Conservation (phyloP, 2,888 invertebrate species). For the Campaea margaritaria region DNA sequence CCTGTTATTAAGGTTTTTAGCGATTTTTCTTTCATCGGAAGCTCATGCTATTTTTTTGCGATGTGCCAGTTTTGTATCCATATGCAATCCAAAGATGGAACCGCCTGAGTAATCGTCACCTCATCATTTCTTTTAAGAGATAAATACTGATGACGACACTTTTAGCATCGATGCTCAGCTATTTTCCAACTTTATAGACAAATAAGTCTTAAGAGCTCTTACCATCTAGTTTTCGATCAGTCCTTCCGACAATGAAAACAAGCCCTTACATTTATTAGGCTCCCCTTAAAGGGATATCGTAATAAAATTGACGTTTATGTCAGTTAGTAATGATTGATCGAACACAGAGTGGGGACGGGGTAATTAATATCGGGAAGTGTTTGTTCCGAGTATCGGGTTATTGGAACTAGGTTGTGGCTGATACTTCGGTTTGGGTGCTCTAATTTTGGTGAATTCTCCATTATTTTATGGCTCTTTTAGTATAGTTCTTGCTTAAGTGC, state of each 20-base stretch:
- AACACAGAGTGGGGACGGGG: conserved; percentile 24
- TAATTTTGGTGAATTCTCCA: conserved; percentile 10
- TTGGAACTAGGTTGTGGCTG: conserved; percentile 9
- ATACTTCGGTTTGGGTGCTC: conserved; percentile 15
- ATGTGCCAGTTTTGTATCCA: no score
- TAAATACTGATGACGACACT: no score
- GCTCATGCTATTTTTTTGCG: no score
- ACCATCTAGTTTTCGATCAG: neutral
- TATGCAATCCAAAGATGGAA: no score
- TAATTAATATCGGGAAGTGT: conserved; percentile 29
- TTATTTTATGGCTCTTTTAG: neutral
- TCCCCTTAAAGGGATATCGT: conserved; percentile 20
- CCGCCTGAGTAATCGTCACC: no score
- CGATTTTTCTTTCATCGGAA: no score
- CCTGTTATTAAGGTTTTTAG: no score
- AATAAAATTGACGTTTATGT: conserved; percentile 37
- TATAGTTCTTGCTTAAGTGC: conserved; percentile 1
- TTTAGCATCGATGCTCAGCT: no score
- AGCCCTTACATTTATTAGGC: conserved; percentile 14
- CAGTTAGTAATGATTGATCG: conserved; percentile 39
- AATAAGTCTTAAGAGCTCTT: neutral
- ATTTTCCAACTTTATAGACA: no score
- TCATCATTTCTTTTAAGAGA: no score
- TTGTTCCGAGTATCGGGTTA: conserved; percentile 18
- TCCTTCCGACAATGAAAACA: neutral